Base-by-base conservation (phyloP, 1,140 invertebrate genomes). In the Calephelis virginiensis region DNA sequence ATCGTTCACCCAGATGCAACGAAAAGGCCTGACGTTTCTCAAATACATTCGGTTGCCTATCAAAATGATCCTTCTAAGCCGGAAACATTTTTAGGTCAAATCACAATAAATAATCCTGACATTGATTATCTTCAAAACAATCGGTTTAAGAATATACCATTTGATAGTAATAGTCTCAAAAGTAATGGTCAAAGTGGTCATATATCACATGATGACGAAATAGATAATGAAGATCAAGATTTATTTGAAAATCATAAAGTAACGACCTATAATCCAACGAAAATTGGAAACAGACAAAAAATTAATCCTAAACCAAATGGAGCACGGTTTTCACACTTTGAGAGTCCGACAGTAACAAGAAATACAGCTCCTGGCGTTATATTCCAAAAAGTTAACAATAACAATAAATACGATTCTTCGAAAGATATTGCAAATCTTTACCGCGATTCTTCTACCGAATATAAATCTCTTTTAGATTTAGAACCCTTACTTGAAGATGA, bases 61-160 rank as follows among this genome's bases (percentile, higher is more conserved):
- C 92, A 92, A 74, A 89, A 92, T 74, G 90, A 93, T 73, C 92
- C 93, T 5, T 92, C 92, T 8, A 92, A 93, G 77, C 92, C 91
- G 61, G 93, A 93, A 84, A 93, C 92, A 13, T 93, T 93, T 73
- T 78, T 93, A 40, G 92, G 93, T 11, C 91, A 93, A 86, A 92
- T 93, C 49, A 93, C 92, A 47, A 81, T 93, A 67, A 92, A 93
- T 68, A 93, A 92, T 78, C 92, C 92, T 28, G 92, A 92, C 60
- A 91, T 92, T 66, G 89, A 90, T 61, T 89, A 83, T 61, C 77
- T 90, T 63, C 83, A 87, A 77, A 88, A 85, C 63, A 86, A 71
- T 63, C 79, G 87, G 67, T 91, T 88, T 68, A 89, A 90, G 76
- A 90, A 84, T 73, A 78, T 87, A 63, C 86, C 86, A 60, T 91